Conservation (phyloP, 2,113 vertebrate genomes). For the Mesembrinibis cayennensis region DNA sequence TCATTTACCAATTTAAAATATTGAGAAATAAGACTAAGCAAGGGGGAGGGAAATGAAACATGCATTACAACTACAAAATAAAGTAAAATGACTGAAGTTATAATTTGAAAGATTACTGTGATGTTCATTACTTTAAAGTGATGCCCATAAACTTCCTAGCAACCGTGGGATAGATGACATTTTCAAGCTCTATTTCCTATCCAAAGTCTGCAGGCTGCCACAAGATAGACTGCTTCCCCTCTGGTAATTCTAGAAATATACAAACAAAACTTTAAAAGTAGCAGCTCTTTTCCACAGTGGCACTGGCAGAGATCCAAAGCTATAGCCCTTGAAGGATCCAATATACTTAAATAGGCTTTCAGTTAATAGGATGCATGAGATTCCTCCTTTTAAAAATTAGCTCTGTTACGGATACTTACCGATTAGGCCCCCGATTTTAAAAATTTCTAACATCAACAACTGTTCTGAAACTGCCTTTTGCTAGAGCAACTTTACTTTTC, state of each 20-base stretch:
- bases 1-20: not conserved
- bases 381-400: not conserved
- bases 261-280: conserved; percentile 41
- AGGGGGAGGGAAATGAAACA: not conserved
- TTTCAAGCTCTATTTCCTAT: conserved; percentile 56
- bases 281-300: not conserved
- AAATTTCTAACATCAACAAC: not conserved
- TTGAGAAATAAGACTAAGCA: not conserved
- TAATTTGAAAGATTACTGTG: not conserved
- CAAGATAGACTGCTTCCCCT: conserved; percentile 20
- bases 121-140: conserved; percentile 13
- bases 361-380: conserved; percentile 7
- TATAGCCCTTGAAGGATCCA: conserved; percentile 8
- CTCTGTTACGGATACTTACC: not conserved
- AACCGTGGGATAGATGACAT: not conserved
- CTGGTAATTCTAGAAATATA: conserved; percentile 25
- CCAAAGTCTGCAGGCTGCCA: conserved; percentile 24
- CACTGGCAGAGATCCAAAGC: conserved; percentile 15
- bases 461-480: not conserved
- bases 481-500: not conserved
- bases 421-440: not conserved
- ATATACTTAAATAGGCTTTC: not conserved
- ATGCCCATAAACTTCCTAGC: not conserved
- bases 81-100: not conserved
- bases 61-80: not conserved